phyloP scores from a whole-genome alignment of 2,113 vertebrate genomes.

The Gracilinanus agilis region DNA sequence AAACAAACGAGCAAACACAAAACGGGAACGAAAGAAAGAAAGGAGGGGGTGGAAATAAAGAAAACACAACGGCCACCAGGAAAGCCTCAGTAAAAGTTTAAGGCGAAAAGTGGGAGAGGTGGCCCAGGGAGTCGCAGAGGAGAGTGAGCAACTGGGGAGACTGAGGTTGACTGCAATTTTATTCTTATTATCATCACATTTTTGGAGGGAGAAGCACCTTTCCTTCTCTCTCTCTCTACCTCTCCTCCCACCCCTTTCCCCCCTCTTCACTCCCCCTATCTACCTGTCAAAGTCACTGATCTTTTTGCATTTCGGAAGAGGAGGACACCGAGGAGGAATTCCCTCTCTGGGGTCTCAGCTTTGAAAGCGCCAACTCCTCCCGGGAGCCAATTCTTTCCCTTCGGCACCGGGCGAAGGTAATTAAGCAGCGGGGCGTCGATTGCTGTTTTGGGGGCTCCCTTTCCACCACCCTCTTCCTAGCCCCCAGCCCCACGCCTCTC shows the following conservation, averaged over 20 bases:
- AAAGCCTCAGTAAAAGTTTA: slow-evolving; percentile 78
- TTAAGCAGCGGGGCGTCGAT: slow-evolving; percentile 25
- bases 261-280: slow-evolving; percentile 66
- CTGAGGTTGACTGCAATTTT: slow-evolving; percentile 40
- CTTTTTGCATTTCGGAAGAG: slow-evolving; percentile 77
- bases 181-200: slow-evolving; percentile 52
- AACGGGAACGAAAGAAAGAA: neutral
- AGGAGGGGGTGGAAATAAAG: neutral
- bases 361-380: slow-evolving; percentile 62
- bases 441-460: slow-evolving; percentile 15
- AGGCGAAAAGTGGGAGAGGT: slow-evolving; percentile 71
- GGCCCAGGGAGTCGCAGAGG: slow-evolving; percentile 50
- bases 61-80: neutral
- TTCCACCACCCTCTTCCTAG: neutral
- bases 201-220: slow-evolving; percentile 78
- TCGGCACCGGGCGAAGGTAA: slow-evolving; percentile 69
- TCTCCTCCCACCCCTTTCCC: slow-evolving; percentile 71
- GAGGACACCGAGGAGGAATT: slow-evolving; percentile 72
- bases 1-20: neutral
- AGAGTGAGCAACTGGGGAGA: slow-evolving; percentile 46
- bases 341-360: slow-evolving; percentile 51
- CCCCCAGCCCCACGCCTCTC: neutral
- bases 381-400: neutral
- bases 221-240: slow-evolving; percentile 59
- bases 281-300: slow-evolving; percentile 76